A percentile compares a stretch with the other conserved stretches of the same genome.
Evolutionary conservation across 2,113 vertebrate species (phyloP).

Genomic region (human (Homo sapiens)): GRCh38 chr13:70519501-70520000

Average conservation of each 20-base stretch:
- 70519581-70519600: background rate
- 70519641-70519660: background rate
- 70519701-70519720: background rate
- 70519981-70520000: no score
- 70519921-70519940: accelerated
- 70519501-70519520: background rate
- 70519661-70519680: background rate
- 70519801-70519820: no score
- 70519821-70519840: no score
- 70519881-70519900: no score
- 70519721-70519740: background rate
- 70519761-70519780: background rate
- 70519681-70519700: background rate
- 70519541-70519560: background rate
- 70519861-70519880: no score
- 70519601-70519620: background rate
- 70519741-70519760: background rate
- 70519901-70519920: no score
- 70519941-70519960: no score
- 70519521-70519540: background rate
- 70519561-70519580: background rate
- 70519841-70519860: no score
- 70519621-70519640: background rate
- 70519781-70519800: no score
- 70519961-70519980: no score